Conservation (phyloP, 2,113 vertebrate species). For the Larimichthys crocea region DNA sequence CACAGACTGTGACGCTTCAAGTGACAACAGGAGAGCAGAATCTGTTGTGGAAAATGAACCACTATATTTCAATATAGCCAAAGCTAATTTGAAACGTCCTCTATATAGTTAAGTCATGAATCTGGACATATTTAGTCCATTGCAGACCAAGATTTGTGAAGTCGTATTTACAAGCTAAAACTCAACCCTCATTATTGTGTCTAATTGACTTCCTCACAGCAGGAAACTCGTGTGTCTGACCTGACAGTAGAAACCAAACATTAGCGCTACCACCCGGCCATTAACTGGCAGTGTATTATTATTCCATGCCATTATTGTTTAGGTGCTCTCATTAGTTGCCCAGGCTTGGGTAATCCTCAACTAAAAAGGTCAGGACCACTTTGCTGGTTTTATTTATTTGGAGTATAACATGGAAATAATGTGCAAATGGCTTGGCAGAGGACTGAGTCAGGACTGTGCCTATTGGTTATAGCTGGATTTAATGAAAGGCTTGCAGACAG, state of each 20-base stretch:
- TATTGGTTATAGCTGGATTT: not conserved
- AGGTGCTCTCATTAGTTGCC: conserved; percentile 22
- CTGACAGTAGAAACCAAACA: conserved; percentile 22
- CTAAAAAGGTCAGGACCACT: conserved; percentile 52
- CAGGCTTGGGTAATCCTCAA: conserved; percentile 41
- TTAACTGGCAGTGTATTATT: conserved; percentile 8
- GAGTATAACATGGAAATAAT: not conserved
- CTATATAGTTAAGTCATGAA: conserved; percentile 8
- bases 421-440: not conserved
- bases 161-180: conserved; percentile 38
- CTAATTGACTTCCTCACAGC: conserved; percentile 62
- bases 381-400: conserved; percentile 2
- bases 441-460: not conserved
- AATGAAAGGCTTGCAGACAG: not conserved
- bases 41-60: not conserved
- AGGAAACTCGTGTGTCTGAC: conserved; percentile 28
- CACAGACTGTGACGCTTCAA: not conserved
- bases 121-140: conserved; percentile 17
- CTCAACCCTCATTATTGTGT: conserved; percentile 16
- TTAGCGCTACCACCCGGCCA: conserved; percentile 34
- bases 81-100: conserved; percentile 24
- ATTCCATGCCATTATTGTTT: conserved; percentile 13
- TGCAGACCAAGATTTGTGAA: conserved; percentile 22
- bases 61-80: not conserved
- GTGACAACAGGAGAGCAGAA: conserved; percentile 12